phyloP scores from a whole-genome alignment of 2,113 vertebrate species.

The Catharus minimus region DNA sequence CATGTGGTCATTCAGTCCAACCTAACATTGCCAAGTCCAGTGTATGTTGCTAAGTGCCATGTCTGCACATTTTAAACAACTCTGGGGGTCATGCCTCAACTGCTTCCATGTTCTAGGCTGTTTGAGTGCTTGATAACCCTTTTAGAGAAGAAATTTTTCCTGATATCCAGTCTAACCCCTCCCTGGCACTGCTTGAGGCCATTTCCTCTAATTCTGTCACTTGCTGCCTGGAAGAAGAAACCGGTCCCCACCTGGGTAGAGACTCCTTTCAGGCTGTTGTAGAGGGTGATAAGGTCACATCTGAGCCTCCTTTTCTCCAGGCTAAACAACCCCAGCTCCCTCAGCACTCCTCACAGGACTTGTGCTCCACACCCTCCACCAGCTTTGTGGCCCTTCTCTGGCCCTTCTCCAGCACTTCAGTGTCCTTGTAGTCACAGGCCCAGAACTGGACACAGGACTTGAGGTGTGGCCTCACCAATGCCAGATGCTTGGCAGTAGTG shows the following conservation, averaged over 20 bases:
- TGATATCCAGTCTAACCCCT: neutral
- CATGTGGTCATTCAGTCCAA: neutral
- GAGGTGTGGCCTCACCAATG: rapidly evolving
- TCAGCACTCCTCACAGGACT: rapidly evolving
- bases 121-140: neutral
- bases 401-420: neutral
- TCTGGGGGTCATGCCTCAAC: neutral
- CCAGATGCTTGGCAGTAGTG: neutral
- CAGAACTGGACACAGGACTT: neutral
- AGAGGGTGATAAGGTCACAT: rapidly evolving
- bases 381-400: rapidly evolving
- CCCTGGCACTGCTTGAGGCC: neutral
- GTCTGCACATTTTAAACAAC: neutral
- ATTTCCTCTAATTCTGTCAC: neutral
- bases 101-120: neutral
- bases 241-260: rapidly evolving
- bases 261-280: neutral
- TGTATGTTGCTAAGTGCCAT: neutral
- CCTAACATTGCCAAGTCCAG: neutral
- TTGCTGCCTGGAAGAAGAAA: neutral
- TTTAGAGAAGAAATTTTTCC: neutral
- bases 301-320: neutral
- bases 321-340: neutral
- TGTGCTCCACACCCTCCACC: neutral
- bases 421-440: neutral